Evolutionary conservation across 1,140 invertebrate species (phyloP).

Genomic region (Thaumatotibia leucotreta): DNA sequence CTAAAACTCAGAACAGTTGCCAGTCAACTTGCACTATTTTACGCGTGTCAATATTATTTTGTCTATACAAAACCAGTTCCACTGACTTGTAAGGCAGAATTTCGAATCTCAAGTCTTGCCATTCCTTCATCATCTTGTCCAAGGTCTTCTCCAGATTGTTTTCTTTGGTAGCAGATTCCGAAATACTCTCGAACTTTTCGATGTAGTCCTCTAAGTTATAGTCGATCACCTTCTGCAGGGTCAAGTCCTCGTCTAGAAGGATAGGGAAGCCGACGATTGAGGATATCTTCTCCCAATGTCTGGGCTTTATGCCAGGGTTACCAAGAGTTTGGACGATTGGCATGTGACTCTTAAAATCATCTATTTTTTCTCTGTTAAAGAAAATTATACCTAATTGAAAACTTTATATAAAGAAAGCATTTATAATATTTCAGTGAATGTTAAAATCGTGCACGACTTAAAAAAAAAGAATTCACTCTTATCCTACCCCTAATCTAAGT

Average conservation of each 20-base stretch:
- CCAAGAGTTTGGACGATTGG: conserved; percentile 94
- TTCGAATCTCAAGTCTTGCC: conserved; percentile 91
- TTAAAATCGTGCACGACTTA: too few relatives aligned
- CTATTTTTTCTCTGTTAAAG: conserved; percentile 87
- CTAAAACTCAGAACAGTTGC: too few relatives aligned
- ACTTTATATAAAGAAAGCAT: neutral
- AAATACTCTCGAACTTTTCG: conserved; percentile 93
- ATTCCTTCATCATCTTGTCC: conserved; percentile 94
- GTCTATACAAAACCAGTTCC: neutral
- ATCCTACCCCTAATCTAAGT: too few relatives aligned
- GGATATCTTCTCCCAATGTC: conserved; percentile 97
- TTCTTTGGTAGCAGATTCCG: conserved; percentile 96
- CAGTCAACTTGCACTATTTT: too few relatives aligned
- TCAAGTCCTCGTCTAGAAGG: conserved; percentile 89
- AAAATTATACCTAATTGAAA: too few relatives aligned
- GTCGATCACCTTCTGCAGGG: conserved; percentile 94
- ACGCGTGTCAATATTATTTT: too few relatives aligned
- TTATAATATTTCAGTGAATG: too few relatives aligned
- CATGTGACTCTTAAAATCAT: conserved; percentile 93
- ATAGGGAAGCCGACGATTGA: conserved; percentile 97
- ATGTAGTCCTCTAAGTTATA: conserved; percentile 94
- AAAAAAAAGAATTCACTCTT: too few relatives aligned
- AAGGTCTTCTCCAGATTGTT: conserved; percentile 94
- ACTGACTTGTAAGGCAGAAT: conserved; percentile 82
- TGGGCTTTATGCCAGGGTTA: conserved; percentile 93